Evolutionary conservation across 1,140 invertebrate species (phyloP), one percentile per base, ranked within the genome.

Genomic region (Aphidius ervi): DNA sequence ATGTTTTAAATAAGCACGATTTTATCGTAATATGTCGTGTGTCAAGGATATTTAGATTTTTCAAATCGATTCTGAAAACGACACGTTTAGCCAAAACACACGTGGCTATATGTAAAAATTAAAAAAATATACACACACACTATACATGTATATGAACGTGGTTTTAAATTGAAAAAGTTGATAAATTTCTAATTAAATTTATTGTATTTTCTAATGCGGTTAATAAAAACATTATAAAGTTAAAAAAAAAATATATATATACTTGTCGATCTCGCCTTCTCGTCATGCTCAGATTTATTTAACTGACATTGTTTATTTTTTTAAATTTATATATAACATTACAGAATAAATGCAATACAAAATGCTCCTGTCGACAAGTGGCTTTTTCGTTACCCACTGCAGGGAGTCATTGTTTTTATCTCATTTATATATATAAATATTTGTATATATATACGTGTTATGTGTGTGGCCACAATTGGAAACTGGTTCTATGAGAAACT

Each of bases 401-500:
- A 31, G 23, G 23, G 23, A 31, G 23, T 31, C 23, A 31, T 31
- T 31, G 23, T 31, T 31, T 31, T 31, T 31, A 31, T 31, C 23
- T 31, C 23, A 31, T 31, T 31, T 31, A 31, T 31, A 31, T 31
- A 31, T 31, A 31, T 3, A 31, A 31, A 31, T 31, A 31, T 31
- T 31, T 31, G 23, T 31, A 16, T 31, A 31, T 31, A 31, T 31
- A 31, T 31, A 31, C 23, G 23, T 31, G 23, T 31, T 31, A 49
- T 46, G 59, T 61, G 42, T 40, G 10, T 56, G 40, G 40, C 49
- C 45, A 55, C 53, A 52, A 63, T 56, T 16, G 62, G 46, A 63
- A 64, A 64, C 63, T 58, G 63, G 63, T 64, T 64, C 59, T 61
- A 61, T 64, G 63, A 61, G 63, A 64, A 64, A 61, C 56, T 54